These are phyloP conservation scores for Papilio helenus DNA, from an alignment of 1,140 invertebrate species.

Conservation along the genomic window DNA sequence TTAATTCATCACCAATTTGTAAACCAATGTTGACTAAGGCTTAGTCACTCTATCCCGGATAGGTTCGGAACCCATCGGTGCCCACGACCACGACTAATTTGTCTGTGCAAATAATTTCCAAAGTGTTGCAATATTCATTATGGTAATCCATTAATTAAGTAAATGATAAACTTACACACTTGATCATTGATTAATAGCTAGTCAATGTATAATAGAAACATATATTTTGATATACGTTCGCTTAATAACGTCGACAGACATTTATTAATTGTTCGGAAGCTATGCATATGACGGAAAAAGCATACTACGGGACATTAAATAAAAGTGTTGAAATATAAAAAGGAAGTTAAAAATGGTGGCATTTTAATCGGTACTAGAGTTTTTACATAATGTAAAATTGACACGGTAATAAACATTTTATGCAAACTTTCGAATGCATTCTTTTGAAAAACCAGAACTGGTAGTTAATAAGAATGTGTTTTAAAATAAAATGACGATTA, in stretches of 20 bases:
- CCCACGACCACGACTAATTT: too few species aligned
- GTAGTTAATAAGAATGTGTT: neutral
- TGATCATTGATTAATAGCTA: conserved; percentile 21
- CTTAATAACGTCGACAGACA: neutral
- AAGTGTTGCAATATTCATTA: neutral
- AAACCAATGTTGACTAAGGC: too few species aligned
- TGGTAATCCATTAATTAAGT: neutral
- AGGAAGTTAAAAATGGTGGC: neutral
- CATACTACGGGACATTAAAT: neutral
- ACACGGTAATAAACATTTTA: neutral
- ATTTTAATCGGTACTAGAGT: neutral
- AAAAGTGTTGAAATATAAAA: neutral
- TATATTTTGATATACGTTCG: conserved; percentile 8
- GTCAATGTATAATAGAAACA: neutral
- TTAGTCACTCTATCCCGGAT: too few species aligned
- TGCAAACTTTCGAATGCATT: conserved; percentile 5
- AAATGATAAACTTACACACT: conserved; percentile 2
- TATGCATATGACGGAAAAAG: conserved; percentile 18
- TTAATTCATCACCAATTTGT: too few species aligned
- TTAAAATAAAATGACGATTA: neutral
- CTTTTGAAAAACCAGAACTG: neutral
- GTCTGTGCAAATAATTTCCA: too few species aligned
- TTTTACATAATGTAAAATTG: neutral
- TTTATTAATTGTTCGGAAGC: conserved; percentile 17
- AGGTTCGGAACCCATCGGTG: too few species aligned